Base-by-base conservation (phyloP, 2,113 vertebrate genomes). In the Anser cygnoides region DNA sequence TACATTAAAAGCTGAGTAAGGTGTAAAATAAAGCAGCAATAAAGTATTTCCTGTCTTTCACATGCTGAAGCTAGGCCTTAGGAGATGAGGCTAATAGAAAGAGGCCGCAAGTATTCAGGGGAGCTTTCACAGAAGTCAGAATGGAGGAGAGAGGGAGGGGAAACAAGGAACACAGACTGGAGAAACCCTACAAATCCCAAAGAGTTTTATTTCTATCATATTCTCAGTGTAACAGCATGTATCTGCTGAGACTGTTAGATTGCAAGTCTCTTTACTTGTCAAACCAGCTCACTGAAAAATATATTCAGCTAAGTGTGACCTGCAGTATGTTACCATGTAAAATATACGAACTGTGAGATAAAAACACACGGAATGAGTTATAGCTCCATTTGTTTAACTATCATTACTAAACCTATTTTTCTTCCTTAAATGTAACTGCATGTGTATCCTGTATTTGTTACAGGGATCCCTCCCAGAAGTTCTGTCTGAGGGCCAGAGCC, bases 111-210 rank as follows among this genome's bases (percentile, higher is more conserved):
- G 50, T 8, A 41, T 90, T 74, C 59, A 59, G 35, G 37, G 43
- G 39, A 55, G 49, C 58, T 91, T 87, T 90, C 33, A 84, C 89
- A 80, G n/a, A 87, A 76, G 57, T 87, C 72, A 68, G 74, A 92
- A 78, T n/a, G 84, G 21, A 41, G 67, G 25, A 57, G 18, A 44
- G 28, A 54, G 31, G 55, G 25, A 50, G 16, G 43, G 58, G 59
- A 49, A 67, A 62, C 65, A 74, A 87, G 44, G 7, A 14, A 80
- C 11, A 28, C 3, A 13, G 65, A 54, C 20, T 17, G 70, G 4
- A 73, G 22, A 71, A 79, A 55, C 16, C 17, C 79, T 31, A 39
- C 35, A 13, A 59, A 37, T 37, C 39, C 26, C 55, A 75, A 76
- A 25, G 70, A 78, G 28, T 29, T 65, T 72, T 31, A 37, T 91